These are phyloP conservation scores for Drosophila murphyi DNA, from an alignment of 1,140 invertebrate genomes.

Conservation along the genomic window DNA sequence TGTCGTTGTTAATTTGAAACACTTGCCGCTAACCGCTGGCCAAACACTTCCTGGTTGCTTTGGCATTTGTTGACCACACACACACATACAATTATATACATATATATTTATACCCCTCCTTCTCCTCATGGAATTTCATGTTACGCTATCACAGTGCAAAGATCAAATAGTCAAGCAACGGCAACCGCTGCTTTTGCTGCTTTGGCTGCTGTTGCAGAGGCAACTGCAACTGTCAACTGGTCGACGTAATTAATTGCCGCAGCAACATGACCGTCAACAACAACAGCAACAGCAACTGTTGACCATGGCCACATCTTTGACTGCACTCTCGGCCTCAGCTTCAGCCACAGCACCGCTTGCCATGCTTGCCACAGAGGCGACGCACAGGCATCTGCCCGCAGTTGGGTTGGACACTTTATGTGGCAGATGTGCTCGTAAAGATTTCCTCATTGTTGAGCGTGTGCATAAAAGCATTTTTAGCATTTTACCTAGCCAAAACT, in stretches of 20 bases:
- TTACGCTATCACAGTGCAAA: conserved; percentile 74
- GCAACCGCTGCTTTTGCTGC: conserved; percentile 40
- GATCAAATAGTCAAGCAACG: conserved; percentile 77
- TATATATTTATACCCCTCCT: conserved; percentile 6
- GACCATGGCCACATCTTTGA: conserved; percentile 55
- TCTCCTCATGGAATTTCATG: conserved; percentile 17
- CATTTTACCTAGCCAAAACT: conserved; percentile 54
- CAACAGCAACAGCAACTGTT: conserved; percentile 42
- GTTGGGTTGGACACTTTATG: conserved; percentile 70
- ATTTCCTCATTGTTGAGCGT: conserved; percentile 80
- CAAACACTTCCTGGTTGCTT: conserved; percentile 53
- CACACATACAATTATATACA: conserved; percentile 24
- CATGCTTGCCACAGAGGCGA: conserved; percentile 10
- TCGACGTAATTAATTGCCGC: conserved; percentile 74
- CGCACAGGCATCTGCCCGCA: conserved; percentile 20
- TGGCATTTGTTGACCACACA: conserved; percentile 47
- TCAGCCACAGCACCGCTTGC: conserved; percentile 4
- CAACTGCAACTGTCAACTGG: conserved; percentile 46
- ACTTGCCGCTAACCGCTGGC: conserved; percentile 43
- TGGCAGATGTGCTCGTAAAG: conserved; percentile 81
- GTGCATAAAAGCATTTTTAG: conserved; percentile 78
- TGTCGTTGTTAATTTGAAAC: conserved; percentile 57
- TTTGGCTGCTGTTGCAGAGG: conserved; percentile 36
- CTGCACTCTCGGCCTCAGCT: conserved; percentile 34
- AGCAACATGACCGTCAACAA: conserved; percentile 40